Evolutionary conservation across 1,140 invertebrate genomes (phyloP), one percentile per base, ranked within the genome.

Genomic region (Nephila pilipes): DNA sequence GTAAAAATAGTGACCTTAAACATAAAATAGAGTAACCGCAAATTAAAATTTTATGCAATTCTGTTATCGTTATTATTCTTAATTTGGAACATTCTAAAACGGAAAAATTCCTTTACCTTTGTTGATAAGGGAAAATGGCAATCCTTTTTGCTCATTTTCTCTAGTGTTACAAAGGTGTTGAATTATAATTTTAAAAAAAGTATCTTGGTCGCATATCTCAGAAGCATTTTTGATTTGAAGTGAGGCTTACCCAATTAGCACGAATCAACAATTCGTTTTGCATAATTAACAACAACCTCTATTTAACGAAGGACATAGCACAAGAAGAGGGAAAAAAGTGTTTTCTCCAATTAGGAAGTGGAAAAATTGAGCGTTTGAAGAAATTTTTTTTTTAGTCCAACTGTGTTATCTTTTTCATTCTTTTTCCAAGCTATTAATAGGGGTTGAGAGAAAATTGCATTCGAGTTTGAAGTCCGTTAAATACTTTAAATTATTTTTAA

Each of bases 191-290:
- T 16, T 14, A 29, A 69, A 75, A 75, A 75, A 29, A 18, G 18
- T 14, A 32, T 75, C 16, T 32, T 75, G 25, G 65, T 32, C 32
- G 65, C 65, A 4, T 32, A 25, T 29, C 16, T 36, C 29, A 25
- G 29, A 83, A 18, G 38, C 25, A 16, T 54, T 83, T 83, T 83
- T 83, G 46, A 55, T 83, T 46, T 54, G 80, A 83, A 54, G 80
- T 83, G 80, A 57, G 80, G 80, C n/a, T 83, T 83, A 83, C 80
- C 80, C 54, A 83, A 83, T 83, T 83, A 83, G 25, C 80, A 16
- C 6, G 80, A 46, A 38, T 46, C 80, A 83, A 83, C 80, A 83
- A 57, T 83, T 55, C n/a, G 38, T n/a, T 83, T 83, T 83, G 80
- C 80, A 83, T 83, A 83, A 83, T 83, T 83, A 83, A 83, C 80